Percentiles rank a stretch among this genome's conserved stretches.
Evolutionary conservation across 2,888 invertebrate species (phyloP).

Genomic region (Hypomecis atomaria): DNA sequence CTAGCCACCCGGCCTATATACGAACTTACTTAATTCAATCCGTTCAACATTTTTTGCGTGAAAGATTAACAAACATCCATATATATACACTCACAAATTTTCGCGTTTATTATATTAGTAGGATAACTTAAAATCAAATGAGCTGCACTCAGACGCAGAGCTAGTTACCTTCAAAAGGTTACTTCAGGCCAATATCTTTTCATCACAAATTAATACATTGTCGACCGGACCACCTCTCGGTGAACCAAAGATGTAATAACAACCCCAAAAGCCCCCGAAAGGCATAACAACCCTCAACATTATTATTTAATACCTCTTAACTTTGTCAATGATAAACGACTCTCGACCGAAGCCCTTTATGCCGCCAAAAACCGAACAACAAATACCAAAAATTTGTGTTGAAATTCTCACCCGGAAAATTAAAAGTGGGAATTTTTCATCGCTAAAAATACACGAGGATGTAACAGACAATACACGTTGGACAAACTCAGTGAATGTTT

Average conservation of each 20-base stretch:
- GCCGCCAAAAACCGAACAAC: slow-evolving; percentile 24
- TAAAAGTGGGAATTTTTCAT: slow-evolving; percentile 36
- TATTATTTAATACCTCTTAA: slow-evolving; percentile 25
- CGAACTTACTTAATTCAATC: no score
- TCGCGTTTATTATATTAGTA: no score
- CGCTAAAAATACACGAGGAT: slow-evolving; percentile 25
- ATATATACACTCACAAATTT: no score
- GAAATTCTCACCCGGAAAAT: slow-evolving; percentile 38
- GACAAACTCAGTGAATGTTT: slow-evolving; percentile 22
- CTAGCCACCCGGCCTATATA: no score
- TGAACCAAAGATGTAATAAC: slow-evolving; percentile 7
- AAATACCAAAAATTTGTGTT: slow-evolving; percentile 24
- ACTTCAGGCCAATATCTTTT: not conserved
- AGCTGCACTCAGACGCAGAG: no score
- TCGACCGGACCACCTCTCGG: not conserved
- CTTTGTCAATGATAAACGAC: slow-evolving; percentile 26
- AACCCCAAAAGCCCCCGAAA: not conserved
- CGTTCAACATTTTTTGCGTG: no score
- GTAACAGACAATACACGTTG: slow-evolving; percentile 17
- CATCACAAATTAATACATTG: slow-evolving; percentile 1
- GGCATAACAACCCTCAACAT: slow-evolving; percentile 14
- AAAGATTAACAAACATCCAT: no score
- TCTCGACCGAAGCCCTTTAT: slow-evolving; percentile 21
- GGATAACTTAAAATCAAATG: no score
- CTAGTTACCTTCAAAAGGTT: not conserved